These are phyloP conservation scores for Heterohyrax brucei DNA, from an alignment of 2,797 vertebrate species.

Conservation along the genomic window DNA sequence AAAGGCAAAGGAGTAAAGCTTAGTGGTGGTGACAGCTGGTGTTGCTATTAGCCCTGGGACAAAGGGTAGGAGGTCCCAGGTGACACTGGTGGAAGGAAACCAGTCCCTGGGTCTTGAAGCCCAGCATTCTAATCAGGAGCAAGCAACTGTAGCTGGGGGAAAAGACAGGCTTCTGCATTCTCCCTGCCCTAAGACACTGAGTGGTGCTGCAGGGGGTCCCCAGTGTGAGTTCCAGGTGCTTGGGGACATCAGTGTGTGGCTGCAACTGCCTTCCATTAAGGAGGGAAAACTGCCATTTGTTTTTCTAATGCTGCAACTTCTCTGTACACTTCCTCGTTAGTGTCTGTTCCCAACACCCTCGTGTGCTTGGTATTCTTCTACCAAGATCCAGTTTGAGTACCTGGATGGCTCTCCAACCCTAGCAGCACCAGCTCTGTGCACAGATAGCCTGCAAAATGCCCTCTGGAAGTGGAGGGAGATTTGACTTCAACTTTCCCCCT, in stretches of 20 bases:
- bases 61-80: background rate
- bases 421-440: background rate
- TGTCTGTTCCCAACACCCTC: background rate
- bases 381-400: background rate
- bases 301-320: background rate
- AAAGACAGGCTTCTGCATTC: background rate
- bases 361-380: slow-evolving; percentile 4
- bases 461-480: background rate
- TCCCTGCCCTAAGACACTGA: background rate
- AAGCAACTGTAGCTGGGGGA: background rate
- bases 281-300: background rate
- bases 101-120: background rate
- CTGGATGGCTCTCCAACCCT: background rate
- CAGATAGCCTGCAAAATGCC: background rate
- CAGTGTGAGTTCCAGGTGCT: background rate
- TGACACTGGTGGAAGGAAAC: background rate
- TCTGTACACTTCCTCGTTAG: background rate
- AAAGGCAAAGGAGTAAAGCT: background rate
- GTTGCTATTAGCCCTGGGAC: background rate
- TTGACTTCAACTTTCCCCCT: background rate
- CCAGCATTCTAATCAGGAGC: background rate
- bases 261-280: background rate
- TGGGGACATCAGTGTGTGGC: background rate
- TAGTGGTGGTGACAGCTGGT: background rate
- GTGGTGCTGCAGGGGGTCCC: too few species aligned